These are phyloP conservation scores for Poecile atricapillus DNA, from an alignment of 2,113 vertebrate genomes.

Conservation along the genomic window DNA sequence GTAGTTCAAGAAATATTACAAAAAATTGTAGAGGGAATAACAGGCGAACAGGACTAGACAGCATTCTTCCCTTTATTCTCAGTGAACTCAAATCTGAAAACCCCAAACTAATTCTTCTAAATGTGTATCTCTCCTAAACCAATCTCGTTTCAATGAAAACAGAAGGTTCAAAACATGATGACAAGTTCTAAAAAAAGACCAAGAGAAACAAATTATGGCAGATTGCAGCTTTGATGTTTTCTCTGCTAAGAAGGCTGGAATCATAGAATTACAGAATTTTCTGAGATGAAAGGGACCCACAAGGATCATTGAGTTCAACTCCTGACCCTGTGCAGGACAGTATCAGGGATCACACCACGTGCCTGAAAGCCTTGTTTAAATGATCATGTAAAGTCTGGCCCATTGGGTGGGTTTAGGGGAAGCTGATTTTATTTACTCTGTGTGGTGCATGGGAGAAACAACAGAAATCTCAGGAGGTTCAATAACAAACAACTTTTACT, in stretches of 20 bases:
- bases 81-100: neutral
- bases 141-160: neutral
- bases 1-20: neutral
- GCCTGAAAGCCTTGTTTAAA: accelerated
- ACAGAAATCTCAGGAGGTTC: neutral
- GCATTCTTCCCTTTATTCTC: neutral
- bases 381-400: neutral
- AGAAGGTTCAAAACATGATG: neutral
- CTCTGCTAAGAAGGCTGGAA: neutral
- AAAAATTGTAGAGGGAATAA: neutral
- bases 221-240: neutral
- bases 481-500: neutral
- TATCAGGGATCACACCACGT: neutral
- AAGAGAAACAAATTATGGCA: neutral
- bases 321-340: neutral
- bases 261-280: neutral
- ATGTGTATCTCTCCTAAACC: neutral
- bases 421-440: neutral
- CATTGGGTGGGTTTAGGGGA: neutral
- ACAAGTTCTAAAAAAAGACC: neutral
- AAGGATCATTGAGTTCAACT: neutral
- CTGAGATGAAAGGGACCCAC: neutral
- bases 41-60: neutral
- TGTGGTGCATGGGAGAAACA: neutral
- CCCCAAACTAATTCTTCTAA: neutral